A percentile compares a stretch with the other conserved stretches of the same genome.
Evolutionary conservation across 2,797 vertebrate genomes (phyloP).

Genomic region (Megalops cyprinoides): DNA sequence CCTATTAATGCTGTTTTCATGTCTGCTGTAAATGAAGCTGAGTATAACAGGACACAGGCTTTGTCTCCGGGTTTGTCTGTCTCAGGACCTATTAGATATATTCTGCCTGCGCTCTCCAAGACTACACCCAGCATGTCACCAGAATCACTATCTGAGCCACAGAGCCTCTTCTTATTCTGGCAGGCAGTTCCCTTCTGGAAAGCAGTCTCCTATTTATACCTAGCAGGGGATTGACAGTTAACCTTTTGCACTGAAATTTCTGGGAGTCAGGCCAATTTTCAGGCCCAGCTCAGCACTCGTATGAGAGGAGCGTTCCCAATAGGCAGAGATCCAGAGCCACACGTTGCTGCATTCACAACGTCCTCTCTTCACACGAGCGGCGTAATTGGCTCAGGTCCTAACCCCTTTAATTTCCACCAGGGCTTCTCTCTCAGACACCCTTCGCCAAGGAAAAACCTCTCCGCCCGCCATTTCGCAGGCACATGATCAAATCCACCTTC

Average conservation of each 20-base stretch:
- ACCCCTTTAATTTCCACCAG: conserved; percentile 72
- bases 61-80: conserved; percentile 56
- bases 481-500: not conserved
- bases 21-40: conserved; percentile 61
- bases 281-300: conserved; percentile 57
- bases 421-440: conserved; percentile 36
- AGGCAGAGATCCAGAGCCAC: conserved; percentile 60
- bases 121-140: conserved; percentile 54
- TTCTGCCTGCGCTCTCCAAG: conserved; percentile 46
- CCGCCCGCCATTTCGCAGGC: not conserved
- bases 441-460: not conserved
- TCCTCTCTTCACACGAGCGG: conserved; percentile 58
- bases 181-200: conserved; percentile 65
- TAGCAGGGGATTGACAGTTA: conserved; percentile 78
- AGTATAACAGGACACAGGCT: conserved; percentile 63
- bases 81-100: conserved; percentile 59
- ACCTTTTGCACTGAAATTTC: conserved; percentile 76
- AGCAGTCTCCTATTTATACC: conserved; percentile 74
- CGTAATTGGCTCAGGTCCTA: conserved; percentile 70
- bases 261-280: conserved; percentile 68
- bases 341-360: conserved; percentile 54
- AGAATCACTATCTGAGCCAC: conserved; percentile 54
- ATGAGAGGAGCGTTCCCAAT: conserved; percentile 49
- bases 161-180: conserved; percentile 57
- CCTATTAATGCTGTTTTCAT: conserved; percentile 50